A percentile compares a stretch with the other conserved stretches of the same genome.
Evolutionary conservation across 2,113 vertebrate genomes (phyloP).

Genomic region (Hippocampus mohnikei): DNA sequence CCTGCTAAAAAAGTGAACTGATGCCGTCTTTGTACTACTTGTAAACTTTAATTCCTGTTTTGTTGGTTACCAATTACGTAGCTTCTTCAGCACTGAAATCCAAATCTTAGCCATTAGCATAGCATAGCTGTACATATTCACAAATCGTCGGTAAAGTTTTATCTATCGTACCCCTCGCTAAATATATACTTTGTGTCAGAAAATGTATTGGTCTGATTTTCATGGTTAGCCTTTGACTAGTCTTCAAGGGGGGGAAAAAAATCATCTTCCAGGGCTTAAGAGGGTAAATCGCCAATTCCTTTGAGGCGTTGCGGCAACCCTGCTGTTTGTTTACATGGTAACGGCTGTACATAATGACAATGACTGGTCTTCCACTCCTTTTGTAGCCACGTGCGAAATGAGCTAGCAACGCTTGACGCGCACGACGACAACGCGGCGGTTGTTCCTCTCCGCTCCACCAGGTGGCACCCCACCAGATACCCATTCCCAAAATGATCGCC

Average conservation of each 20-base stretch:
- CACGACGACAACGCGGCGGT: constrained; percentile 23
- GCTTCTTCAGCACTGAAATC: not conserved
- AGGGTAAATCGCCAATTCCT: constrained; percentile 2
- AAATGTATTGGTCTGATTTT: not conserved
- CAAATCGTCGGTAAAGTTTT: not conserved
- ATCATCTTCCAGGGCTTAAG: not conserved
- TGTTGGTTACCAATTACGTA: not conserved
- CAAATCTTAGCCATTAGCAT: not conserved
- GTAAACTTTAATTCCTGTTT: no score
- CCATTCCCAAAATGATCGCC: not conserved
- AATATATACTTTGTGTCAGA: no score
- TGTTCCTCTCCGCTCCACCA: constrained; percentile 34
- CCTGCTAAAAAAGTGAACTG: no score
- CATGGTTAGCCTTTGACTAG: not conserved
- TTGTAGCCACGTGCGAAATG: constrained; percentile 21
- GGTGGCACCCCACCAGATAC: constrained; percentile 3
- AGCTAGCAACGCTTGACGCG: not conserved
- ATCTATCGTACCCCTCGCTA: not conserved
- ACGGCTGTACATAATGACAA: not conserved
- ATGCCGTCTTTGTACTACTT: no score
- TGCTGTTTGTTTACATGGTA: not conserved
- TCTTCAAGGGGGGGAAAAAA: not conserved
- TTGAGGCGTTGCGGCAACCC: not conserved
- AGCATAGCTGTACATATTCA: no score
- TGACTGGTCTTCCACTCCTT: constrained; percentile 44